Evolutionary conservation across 1,140 invertebrate genomes (phyloP), one percentile per base, ranked within the genome.

Genomic region (Holotrichia oblita): DNA sequence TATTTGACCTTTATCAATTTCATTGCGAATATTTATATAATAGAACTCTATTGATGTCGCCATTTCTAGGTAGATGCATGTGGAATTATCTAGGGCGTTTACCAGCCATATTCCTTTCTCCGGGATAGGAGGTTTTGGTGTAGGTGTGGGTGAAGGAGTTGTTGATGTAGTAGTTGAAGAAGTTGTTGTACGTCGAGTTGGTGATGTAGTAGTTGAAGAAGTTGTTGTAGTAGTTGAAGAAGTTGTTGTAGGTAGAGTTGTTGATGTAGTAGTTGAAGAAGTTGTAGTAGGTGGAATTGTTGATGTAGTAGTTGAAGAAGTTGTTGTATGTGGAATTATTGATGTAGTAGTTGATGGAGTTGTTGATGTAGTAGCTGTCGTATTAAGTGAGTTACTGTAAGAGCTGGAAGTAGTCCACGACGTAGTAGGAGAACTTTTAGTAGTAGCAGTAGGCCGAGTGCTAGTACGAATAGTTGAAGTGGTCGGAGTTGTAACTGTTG

Each of bases 61-160:
- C 89, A 93, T 91, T 84, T 90, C 85, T 0, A 91, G 83, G 10
- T 93, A 83, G 59, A 93, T 89, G 82, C 92, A 93, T 4, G 88
- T 88, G 72, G 84, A 85, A 78, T 88, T 89, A 7, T 82, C 85
- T 4, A 80, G 59, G 55, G 89, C 86, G 0, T 84, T 86, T 0
- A 87, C 80, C 0, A 79, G 72, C 92, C 92, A 93, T 79, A 84
- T 88, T 27, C 89, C 72, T 20, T 82, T 79, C 41, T 83, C 79
- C 22, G 82, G 73, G 22, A 82, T 78, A 59, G 85, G 82, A 10
- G 85, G 81, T 34, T 34, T 69, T 6, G 22, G 61, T 27, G 61
- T 69, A 10, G 61, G 27, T 22, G 22, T 69, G 3, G 61, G 61
- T 24, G 22, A 69, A 12, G 22, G 8, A 27, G 61, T 69, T 69